Conservation (phyloP, 2,797 vertebrate genomes). For the Neomorphus geoffroyi region DNA sequence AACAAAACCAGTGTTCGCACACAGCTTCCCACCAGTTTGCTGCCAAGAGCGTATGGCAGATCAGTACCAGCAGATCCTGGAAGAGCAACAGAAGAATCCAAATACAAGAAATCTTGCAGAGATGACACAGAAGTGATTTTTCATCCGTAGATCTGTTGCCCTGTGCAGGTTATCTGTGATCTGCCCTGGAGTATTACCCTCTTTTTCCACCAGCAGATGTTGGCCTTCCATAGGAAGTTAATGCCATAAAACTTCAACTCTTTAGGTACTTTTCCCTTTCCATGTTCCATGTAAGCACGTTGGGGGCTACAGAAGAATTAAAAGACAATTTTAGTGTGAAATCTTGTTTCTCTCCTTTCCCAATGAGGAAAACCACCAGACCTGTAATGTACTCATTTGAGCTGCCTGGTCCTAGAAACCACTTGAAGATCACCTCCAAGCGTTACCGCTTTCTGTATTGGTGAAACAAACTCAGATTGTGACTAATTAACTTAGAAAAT, state of each 20-base stretch:
- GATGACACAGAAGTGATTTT: background rate
- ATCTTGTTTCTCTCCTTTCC: background rate
- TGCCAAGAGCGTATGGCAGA: background rate
- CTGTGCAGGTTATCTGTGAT: fast-evolving
- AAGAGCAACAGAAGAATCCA: background rate
- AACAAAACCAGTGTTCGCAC: background rate
- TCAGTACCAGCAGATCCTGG: background rate
- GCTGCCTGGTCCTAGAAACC: background rate
- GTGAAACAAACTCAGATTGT: background rate
- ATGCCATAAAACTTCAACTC: background rate
- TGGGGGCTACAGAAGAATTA: background rate
- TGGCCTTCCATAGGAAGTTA: background rate
- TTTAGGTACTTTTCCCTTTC: background rate
- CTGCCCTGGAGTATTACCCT: background rate
- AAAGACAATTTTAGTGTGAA: background rate
- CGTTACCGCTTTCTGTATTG: background rate
- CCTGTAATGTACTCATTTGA: background rate
- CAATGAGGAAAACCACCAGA: background rate
- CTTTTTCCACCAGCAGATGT: background rate
- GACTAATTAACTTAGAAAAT: background rate
- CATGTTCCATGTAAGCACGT: fast-evolving
- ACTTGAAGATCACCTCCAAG: background rate
- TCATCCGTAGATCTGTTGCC: too few species aligned
- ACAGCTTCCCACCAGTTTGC: background rate
- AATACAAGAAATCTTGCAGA: background rate